Percentiles rank a stretch among this genome's conserved stretches.
Conservation (phyloP, 2,797 vertebrate species). For the Netta rufina region DNA sequence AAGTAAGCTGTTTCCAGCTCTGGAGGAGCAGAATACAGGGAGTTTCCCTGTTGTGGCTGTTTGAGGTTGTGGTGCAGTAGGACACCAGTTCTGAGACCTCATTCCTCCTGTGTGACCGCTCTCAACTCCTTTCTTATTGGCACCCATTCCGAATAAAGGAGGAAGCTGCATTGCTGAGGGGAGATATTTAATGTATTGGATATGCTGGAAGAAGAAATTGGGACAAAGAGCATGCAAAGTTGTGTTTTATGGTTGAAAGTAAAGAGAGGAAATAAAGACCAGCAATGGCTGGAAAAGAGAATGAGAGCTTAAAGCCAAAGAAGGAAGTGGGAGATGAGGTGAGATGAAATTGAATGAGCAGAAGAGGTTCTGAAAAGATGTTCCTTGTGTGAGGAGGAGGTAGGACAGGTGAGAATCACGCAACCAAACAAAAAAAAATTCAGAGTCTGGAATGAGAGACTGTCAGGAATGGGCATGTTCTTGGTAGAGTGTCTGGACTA, state of each 20-base stretch:
- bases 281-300: background rate
- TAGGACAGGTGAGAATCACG: background rate
- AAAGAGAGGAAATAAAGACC: background rate
- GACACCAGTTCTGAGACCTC: background rate
- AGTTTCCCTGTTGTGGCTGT: rapidly evolving
- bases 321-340: background rate
- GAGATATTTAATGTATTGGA: background rate
- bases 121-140: background rate
- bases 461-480: background rate
- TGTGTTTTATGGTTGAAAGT: background rate
- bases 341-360: background rate
- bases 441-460: background rate
- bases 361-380: background rate
- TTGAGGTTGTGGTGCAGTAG: background rate
- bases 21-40: background rate
- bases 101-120: background rate
- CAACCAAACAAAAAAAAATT: background rate
- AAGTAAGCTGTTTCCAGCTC: background rate
- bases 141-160: background rate
- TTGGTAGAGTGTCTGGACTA: background rate
- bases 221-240: background rate
- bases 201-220: background rate
- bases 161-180: background rate
- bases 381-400: background rate
- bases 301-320: background rate